Evolutionary conservation across 64 coral and sea anemone species (phyloP).

Genomic region (Porites lutea): DNA sequence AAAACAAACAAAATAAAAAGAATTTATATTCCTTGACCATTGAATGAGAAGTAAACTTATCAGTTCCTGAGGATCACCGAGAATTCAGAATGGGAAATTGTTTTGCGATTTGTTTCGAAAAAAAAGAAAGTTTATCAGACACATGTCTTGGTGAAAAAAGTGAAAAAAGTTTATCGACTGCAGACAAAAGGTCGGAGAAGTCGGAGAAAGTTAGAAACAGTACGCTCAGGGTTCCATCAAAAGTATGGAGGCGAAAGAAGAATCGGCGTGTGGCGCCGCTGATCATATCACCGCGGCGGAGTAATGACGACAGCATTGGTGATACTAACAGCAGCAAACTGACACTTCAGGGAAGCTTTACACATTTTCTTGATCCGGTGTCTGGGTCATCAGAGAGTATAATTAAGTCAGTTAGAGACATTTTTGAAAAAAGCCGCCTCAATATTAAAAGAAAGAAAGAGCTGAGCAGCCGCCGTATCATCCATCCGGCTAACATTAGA

Average conservation of each 20-base stretch:
- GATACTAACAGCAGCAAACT: neutral
- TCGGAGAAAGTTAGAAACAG: neutral
- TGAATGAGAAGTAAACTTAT: neutral
- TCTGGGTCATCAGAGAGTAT: neutral
- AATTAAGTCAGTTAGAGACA: neutral
- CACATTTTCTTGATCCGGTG: neutral
- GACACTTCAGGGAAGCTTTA: neutral
- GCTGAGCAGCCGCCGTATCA: no score
- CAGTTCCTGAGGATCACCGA: neutral
- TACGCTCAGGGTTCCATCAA: neutral
- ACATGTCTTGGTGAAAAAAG: neutral
- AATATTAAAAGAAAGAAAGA: no score
- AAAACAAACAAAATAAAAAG: neutral
- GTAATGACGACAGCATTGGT: neutral
- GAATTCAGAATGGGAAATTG: slow-evolving; percentile 24
- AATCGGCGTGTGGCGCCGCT: neutral
- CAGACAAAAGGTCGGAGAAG: neutral
- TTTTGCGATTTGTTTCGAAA: neutral
- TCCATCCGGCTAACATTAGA: no score
- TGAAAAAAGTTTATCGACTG: neutral
- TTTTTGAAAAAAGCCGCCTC: no score
- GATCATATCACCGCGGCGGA: no score
- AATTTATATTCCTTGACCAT: neutral
- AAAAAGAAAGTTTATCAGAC: neutral
- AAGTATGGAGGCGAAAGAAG: neutral